Evolutionary conservation across 2,888 invertebrate species (phyloP).

Genomic region (Rhamnusium bicolor): DNA sequence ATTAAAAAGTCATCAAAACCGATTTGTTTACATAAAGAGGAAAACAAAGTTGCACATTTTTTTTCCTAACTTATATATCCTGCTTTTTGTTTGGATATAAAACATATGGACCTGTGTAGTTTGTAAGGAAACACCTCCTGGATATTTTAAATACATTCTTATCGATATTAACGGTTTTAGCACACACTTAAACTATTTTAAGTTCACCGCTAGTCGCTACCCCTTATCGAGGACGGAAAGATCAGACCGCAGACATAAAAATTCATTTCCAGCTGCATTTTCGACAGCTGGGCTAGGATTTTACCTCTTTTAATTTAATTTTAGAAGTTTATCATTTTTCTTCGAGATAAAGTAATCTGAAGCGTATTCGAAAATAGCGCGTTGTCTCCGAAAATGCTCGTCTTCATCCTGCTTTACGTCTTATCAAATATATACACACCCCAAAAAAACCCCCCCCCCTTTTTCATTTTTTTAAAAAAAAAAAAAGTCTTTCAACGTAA

Average conservation of each 20-base stretch:
- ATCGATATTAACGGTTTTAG: slow-evolving; percentile 49
- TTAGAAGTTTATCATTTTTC: slow-evolving; percentile 40
- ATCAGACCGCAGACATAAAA: slow-evolving; percentile 11
- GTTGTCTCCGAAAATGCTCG: background rate
- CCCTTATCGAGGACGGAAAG: slow-evolving; percentile 28
- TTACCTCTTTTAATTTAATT: slow-evolving; percentile 45
- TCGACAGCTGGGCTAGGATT: slow-evolving; percentile 33
- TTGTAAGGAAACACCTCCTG: slow-evolving; percentile 33
- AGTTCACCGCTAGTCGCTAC: slow-evolving; percentile 38
- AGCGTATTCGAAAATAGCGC: slow-evolving; percentile 9
- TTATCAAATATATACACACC: too few relatives aligned
- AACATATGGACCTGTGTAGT: slow-evolving; percentile 34
- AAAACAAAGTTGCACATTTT: slow-evolving; percentile 24
- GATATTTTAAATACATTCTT: slow-evolving; percentile 37
- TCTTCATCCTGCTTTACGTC: background rate
- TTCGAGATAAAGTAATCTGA: slow-evolving; percentile 27
- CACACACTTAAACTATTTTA: slow-evolving; percentile 48
- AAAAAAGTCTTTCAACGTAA: too few relatives aligned
- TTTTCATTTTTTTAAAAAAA: too few relatives aligned
- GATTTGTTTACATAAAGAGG: slow-evolving; percentile 22
- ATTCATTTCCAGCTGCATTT: slow-evolving; percentile 16
- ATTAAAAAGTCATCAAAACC: slow-evolving; percentile 25
- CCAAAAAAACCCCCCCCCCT: too few relatives aligned
- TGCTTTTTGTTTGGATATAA: slow-evolving; percentile 33
- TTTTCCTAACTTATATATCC: slow-evolving; percentile 17